Base-by-base conservation (phyloP, 2,888 invertebrate species). In the Lordiphosa andalusiaca region DNA sequence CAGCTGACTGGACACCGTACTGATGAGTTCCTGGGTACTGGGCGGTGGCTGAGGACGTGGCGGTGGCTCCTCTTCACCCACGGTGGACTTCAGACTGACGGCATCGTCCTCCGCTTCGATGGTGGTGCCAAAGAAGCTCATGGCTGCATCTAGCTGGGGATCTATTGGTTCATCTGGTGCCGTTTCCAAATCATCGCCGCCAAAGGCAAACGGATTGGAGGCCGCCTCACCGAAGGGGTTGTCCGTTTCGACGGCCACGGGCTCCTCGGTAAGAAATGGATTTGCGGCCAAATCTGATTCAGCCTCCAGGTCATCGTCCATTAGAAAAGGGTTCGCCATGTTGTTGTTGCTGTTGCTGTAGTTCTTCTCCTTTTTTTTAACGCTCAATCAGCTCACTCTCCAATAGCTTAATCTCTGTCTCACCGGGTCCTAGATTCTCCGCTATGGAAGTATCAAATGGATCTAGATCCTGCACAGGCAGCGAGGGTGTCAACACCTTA, bases 371-470 rank as follows among this genome's bases (percentile, higher is more conserved):
- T n/a, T n/a, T n/a, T n/a, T n/a, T 4, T 72, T 88, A 89, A 21
- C 85, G 81, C 58, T 93, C 91, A 72, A 94, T 93, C 57, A 95
- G 91, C 86, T 95, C 95, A 86, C 92, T 94, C 72, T 95, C 95
- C 16, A 96, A 86, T 37, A 95, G 88, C 86, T 94, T 95, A 7
- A 96, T 90, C 88, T 96, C 96, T 1, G 95, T 93, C 88, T 93
- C 94, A 3, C 95, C 94, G 0, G 95, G 95, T 49, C 92, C 90
- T 53, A 95, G 92, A 84, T 94, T 93, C 56, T 91, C 91, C 0
- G 95, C 95, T 75, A 95, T 94, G 0, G 96, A 95, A 0, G 97
- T 97, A 86, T 97, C 97, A 86, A 97, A 97, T 0, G 96, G 96
- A 90, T 96, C 96, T 6, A 90, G 88, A 72, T 93, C 91, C 57